Base-by-base conservation (phyloP, 2,797 vertebrate species). In the Choloepus didactylus region DNA sequence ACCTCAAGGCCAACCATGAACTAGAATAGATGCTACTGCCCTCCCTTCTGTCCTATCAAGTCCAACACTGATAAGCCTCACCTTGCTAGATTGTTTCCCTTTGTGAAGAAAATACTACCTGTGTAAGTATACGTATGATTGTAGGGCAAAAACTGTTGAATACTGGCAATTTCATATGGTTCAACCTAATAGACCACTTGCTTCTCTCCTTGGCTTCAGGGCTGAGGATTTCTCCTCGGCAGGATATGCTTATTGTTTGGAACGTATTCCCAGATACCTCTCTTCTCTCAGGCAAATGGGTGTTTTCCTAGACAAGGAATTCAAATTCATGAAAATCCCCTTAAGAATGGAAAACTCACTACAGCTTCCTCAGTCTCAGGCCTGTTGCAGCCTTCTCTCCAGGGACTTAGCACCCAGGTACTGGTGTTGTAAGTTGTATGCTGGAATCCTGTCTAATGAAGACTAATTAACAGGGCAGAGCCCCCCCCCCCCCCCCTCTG, bases 1-100 rank as follows among this genome's bases (percentile, higher is more conserved):
- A 95, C 96, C 97, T 98, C 86, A 95, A 98, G 97, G 96, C 95
- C 95, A 96, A 77, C 95, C 93, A 51, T 96, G 98, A 96, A 93
- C 59, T 97, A 81, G 87, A 51, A 88, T 54, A 44, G 88, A 88
- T 94, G 95, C 97, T 91, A 97, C 97, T 35, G 0, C 23, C 31
- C 72, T 38, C 21, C 29, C 97, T 96, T 92, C 96, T 97, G 18
- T 56, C 54, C 54, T 56, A 56, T 56, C 54, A n/a, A 29, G 19
- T 59, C 41, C 51, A 56, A 38, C 46, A 29, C 38, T 18, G 77
- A 66, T 60, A 62, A 66, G 64, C 89, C 18, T n/a, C 56, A 59
- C 62, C 49, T 89, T 75, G 49, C 75, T 94, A 4, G 27, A 21
- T 66, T 5, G 8, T 62, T 75, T 79, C 62, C 44, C 31, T 93